phyloP scores from a whole-genome alignment of 2,797 vertebrate genomes.

The Ctenochaetus hawaiiensis region DNA sequence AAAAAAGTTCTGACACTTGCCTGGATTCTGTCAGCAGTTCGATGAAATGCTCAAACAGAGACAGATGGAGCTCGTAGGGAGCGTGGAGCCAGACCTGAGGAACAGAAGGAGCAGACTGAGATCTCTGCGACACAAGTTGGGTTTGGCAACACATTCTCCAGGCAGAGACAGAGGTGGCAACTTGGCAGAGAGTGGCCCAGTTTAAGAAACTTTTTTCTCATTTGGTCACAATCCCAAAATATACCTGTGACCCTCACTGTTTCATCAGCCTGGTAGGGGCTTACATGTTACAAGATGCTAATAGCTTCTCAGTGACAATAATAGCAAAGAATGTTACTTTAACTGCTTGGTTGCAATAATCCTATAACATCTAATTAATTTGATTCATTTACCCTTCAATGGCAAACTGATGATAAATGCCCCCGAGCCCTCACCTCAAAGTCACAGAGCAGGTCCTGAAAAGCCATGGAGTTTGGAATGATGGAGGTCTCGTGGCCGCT shows the following conservation, averaged over 20 bases:
- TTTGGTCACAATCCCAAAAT: neutral
- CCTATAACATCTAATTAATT: neutral
- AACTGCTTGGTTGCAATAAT: neutral
- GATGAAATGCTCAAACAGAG: constrained; percentile 98
- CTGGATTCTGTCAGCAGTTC: constrained; percentile 98
- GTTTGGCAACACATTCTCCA: constrained; percentile 2
- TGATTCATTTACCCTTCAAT: neutral
- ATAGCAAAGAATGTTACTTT: neutral
- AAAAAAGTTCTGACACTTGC: constrained; percentile 72
- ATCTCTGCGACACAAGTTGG: neutral
- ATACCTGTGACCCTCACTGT: neutral
- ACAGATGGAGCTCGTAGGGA: constrained; percentile 97
- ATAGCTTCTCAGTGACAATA: neutral
- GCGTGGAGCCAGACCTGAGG: constrained; percentile 98
- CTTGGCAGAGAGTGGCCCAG: neutral
- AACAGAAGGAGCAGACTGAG: constrained; percentile 40
- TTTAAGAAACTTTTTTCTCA: neutral
- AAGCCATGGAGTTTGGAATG: constrained; percentile 97
- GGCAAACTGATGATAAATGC: fast-evolving
- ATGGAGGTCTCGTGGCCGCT: constrained; percentile 98
- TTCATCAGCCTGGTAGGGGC: neutral
- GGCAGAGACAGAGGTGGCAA: neutral
- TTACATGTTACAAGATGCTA: neutral
- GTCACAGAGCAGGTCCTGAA: constrained; percentile 98
- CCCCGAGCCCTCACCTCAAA: constrained; percentile 88